Conservation (phyloP, 2,797 vertebrate genomes). For the Notolabrus celidotus region DNA sequence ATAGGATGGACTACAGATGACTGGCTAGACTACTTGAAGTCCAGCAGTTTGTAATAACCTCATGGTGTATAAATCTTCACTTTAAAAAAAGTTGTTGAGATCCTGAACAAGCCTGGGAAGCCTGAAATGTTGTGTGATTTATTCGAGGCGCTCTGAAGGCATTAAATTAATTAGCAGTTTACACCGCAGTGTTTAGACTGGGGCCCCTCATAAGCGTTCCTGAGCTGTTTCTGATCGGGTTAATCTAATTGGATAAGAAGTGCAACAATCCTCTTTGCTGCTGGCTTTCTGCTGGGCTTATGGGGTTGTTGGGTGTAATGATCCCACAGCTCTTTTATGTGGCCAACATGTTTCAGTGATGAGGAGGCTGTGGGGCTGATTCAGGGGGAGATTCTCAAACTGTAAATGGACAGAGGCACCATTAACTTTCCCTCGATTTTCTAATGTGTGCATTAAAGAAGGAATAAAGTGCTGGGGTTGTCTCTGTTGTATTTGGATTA, state of each 20-base stretch:
- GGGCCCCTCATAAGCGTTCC: slow-evolving; percentile 19
- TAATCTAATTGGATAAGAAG: slow-evolving; percentile 73
- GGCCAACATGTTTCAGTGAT: neutral
- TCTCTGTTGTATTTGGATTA: too few species aligned
- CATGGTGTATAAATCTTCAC: neutral
- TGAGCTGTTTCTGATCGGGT: slow-evolving; percentile 65
- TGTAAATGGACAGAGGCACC: neutral
- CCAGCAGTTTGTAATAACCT: neutral
- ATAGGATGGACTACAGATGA: neutral
- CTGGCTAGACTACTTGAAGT: neutral
- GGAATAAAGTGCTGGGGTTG: too few species aligned
- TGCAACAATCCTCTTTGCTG: slow-evolving; percentile 66
- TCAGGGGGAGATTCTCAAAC: neutral
- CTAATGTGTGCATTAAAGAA: neutral
- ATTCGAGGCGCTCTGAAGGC: slow-evolving; percentile 13
- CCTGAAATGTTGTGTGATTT: slow-evolving; percentile 10
- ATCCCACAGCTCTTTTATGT: slow-evolving; percentile 28
- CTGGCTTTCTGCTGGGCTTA: slow-evolving; percentile 54
- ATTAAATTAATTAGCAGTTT: slow-evolving; percentile 41
- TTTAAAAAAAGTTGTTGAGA: neutral
- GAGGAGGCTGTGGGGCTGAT: neutral
- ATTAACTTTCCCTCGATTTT: neutral
- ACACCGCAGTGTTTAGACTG: slow-evolving; percentile 5
- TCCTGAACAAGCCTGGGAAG: neutral
- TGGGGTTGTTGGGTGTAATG: slow-evolving; percentile 33